A percentile compares a stretch with the other conserved stretches of the same genome.
These are phyloP conservation scores for Pachypeltis micranthus DNA, from an alignment of 1,140 invertebrate species.

Conservation along the genomic window DNA sequence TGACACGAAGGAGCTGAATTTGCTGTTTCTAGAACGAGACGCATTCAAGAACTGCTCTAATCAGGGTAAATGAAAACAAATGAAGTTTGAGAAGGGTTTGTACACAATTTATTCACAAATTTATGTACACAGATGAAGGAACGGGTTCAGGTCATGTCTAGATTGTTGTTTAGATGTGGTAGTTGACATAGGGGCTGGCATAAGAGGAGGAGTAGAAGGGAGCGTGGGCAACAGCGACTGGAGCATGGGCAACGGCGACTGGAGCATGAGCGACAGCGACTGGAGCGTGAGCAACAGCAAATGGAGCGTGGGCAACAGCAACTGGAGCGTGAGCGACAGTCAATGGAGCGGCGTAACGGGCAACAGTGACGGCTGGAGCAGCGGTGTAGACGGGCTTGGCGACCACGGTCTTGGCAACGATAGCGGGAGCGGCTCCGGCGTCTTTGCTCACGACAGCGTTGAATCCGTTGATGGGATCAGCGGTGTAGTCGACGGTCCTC, in stretches of 20 bases:
- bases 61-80: too few species aligned
- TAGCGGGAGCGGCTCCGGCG: background rate
- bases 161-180: background rate
- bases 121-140: background rate
- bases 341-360: background rate
- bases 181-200: background rate
- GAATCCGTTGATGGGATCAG: slow-evolving; percentile 4
- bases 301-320: slow-evolving; percentile 1
- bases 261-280: background rate
- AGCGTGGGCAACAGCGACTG: slow-evolving; percentile 1
- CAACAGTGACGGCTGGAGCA: background rate
- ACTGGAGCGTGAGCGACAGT: background rate
- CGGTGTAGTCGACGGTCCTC: slow-evolving; percentile 9
- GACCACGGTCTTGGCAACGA: background rate
- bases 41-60: too few species aligned
- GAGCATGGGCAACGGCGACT: background rate
- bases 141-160: background rate
- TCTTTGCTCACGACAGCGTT: slow-evolving; percentile 3
- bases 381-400: background rate
- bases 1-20: too few species aligned
- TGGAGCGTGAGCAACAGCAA: background rate
- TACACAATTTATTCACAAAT: slow-evolving; percentile 8
- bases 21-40: too few species aligned
- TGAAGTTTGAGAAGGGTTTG: background rate
- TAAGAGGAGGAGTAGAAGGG: background rate